Percentiles rank a stretch among this genome's conserved stretches.
These are phyloP conservation scores for Muntiacus muntjak DNA, from an alignment of 2,113 vertebrate genomes.

Conservation along the genomic window DNA sequence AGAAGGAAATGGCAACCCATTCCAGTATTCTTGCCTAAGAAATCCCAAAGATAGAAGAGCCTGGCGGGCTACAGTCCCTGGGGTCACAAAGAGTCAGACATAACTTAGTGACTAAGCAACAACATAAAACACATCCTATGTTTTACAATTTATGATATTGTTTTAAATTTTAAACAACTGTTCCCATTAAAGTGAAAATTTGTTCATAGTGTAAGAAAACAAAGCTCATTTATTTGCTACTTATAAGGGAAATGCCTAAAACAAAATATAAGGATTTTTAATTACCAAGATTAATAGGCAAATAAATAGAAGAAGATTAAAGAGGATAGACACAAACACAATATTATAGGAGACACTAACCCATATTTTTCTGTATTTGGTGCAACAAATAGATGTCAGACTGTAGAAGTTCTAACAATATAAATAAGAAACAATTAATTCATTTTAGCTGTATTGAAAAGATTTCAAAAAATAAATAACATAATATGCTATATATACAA, in stretches of 20 bases:
- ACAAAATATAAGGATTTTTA: not conserved
- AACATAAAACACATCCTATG: not conserved
- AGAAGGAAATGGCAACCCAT: not conserved
- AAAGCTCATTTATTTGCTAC: not conserved
- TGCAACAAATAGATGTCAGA: too few species aligned
- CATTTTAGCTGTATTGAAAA: not conserved
- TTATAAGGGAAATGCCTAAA: not conserved
- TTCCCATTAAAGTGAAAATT: not conserved
- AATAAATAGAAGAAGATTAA: not conserved
- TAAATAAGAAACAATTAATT: not conserved
- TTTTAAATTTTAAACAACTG: not conserved
- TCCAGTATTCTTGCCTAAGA: not conserved
- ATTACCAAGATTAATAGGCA: not conserved
- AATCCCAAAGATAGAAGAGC: not conserved
- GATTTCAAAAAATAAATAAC: not conserved
- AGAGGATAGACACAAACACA: too few species aligned
- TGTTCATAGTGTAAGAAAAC: not conserved
- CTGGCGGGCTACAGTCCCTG: not conserved
- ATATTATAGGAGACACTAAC: not conserved
- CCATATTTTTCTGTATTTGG: not conserved
- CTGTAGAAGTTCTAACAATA: not conserved
- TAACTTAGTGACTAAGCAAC: not conserved
- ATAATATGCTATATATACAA: rapidly evolving
- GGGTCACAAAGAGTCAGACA: not conserved
- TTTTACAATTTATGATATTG: not conserved